Conservation (phyloP, 2,113 vertebrate genomes). For the Eolophus roseicapilla region DNA sequence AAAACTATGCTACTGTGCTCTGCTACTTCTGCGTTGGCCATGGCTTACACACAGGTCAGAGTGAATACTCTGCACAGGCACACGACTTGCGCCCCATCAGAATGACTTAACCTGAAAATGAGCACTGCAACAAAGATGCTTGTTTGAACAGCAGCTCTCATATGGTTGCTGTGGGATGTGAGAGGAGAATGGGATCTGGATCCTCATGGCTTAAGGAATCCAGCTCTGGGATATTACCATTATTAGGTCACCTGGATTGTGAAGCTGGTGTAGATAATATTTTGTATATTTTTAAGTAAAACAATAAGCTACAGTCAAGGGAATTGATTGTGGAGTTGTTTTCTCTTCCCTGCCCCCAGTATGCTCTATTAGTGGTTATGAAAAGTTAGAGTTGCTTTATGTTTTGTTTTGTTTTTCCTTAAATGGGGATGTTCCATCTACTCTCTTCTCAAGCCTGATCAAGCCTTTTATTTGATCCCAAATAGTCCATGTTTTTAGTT, state of each 20-base stretch:
- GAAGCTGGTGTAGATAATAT: not conserved
- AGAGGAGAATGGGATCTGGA: not conserved
- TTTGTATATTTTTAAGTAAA: not conserved
- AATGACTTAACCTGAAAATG: not conserved
- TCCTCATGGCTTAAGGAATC: not conserved
- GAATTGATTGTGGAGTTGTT: not conserved
- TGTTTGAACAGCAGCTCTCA: not conserved
- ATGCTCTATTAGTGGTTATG: not conserved
- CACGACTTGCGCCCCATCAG: accelerated
- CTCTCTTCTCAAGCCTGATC: constrained; percentile 23
- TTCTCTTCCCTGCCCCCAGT: not conserved
- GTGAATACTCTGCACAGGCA: not conserved
- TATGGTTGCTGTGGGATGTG: not conserved
- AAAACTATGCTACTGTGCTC: not conserved
- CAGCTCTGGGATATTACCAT: not conserved
- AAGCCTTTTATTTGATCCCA: constrained; percentile 42
- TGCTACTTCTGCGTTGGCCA: not conserved
- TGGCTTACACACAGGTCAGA: not conserved
- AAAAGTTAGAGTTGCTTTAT: not conserved
- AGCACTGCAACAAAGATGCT: not conserved
- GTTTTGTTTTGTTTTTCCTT: not conserved
- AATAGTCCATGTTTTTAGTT: not conserved
- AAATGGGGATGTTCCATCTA: not conserved
- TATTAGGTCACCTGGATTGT: not conserved
- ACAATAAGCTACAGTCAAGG: not conserved